These are phyloP conservation scores for Sylvietta virens DNA, from an alignment of 2,113 vertebrate genomes.

Conservation along the genomic window DNA sequence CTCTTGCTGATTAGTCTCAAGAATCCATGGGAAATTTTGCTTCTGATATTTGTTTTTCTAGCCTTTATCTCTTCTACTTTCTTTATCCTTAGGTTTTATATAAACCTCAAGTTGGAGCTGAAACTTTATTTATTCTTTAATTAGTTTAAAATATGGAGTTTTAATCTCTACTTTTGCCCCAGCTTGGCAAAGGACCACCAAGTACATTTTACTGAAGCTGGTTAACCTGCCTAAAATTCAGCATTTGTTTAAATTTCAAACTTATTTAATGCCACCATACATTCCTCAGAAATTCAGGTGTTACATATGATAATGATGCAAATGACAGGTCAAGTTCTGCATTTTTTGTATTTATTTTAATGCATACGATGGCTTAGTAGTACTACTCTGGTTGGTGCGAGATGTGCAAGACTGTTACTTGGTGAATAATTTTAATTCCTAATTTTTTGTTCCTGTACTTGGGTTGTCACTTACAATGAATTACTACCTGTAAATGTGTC, in stretches of 20 bases:
- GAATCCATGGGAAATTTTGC: not conserved
- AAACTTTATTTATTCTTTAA: not conserved
- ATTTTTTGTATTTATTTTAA: not conserved
- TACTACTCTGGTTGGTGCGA: not conserved
- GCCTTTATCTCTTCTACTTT: not conserved
- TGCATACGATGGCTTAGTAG: not conserved
- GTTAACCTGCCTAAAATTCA: not conserved
- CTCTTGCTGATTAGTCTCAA: not conserved
- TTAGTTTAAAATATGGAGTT: not conserved
- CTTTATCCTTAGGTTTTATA: not conserved
- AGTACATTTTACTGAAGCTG: not conserved
- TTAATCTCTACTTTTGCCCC: not conserved
- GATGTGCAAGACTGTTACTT: not conserved
- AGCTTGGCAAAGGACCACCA: rapidly evolving
- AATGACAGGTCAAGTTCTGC: not conserved
- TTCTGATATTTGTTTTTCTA: not conserved
- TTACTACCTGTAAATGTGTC: not conserved
- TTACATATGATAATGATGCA: rapidly evolving
- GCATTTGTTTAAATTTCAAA: not conserved
- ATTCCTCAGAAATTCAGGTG: not conserved
- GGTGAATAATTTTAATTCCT: not conserved
- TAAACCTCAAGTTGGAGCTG: not conserved
- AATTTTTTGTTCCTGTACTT: not conserved
- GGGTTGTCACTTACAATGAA: not conserved
- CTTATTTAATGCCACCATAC: not conserved